Evolutionary conservation across 2,888 invertebrate genomes (phyloP).

Genomic region (Acleris sparsana): DNA sequence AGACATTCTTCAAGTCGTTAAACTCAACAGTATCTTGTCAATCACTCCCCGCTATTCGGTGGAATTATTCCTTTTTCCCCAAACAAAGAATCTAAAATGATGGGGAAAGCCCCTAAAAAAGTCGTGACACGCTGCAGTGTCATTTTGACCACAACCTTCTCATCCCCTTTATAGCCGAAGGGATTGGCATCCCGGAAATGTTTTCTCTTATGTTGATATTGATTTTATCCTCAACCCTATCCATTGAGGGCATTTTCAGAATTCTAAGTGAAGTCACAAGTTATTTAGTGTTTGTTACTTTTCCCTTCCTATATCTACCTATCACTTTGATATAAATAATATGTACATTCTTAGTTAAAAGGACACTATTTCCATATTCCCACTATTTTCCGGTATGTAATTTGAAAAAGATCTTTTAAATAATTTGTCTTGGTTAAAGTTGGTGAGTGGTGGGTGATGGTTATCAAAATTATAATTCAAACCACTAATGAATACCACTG

Average conservation of each 20-base stretch:
- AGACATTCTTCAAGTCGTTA: constrained; percentile 2
- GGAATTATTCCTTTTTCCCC: neutral
- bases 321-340: too few species aligned
- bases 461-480: too few species aligned
- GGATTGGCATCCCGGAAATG: constrained; percentile 25
- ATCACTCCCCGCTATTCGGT: neutral
- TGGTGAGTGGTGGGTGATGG: too few species aligned
- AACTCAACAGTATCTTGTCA: neutral
- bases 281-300: neutral
- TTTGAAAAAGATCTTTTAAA: too few species aligned
- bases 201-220: constrained; percentile 27
- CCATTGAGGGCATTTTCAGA: neutral
- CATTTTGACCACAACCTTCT: constrained; percentile 35
- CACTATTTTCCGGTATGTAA: too few species aligned
- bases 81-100: constrained; percentile 1
- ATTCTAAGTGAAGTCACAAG: neutral
- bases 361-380: too few species aligned
- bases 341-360: too few species aligned
- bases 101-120: constrained; percentile 11
- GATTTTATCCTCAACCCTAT: constrained; percentile 22
- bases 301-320: too few species aligned
- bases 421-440: too few species aligned
- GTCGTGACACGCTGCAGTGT: constrained; percentile 20
- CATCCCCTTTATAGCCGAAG: constrained; percentile 29
- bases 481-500: too few species aligned